Evolutionary conservation across 2,888 invertebrate species (phyloP), one percentile per base, ranked within the genome.

Genomic region (Parelbella ahira): DNA sequence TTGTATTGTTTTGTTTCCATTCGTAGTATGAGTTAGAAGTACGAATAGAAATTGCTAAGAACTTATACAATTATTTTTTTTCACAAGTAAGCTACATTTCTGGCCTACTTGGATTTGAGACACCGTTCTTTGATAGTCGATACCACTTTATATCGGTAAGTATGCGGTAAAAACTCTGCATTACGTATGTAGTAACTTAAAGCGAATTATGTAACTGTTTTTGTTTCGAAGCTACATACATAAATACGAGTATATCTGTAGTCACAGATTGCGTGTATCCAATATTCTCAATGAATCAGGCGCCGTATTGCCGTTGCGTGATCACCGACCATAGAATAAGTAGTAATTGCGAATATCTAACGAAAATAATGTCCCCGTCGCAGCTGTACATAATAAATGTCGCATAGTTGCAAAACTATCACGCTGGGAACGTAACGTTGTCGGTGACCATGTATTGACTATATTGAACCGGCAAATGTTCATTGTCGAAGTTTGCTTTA

Each of bases 281-380:
- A 27, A 33, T 33, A 41, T 50, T 53, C 49, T 52, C 47, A 49
- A 44, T 36, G 47, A 47, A 49, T 53, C 42, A 41, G 46, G 36
- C 37, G 41, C 46, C 47, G 50, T 50, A 51, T 52, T 56, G 49
- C 45, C 47, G 50, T 56, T 47, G 58, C 60, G 60, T 60, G 59
- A 53, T 55, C 47, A 47, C 47, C 45, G 50, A 29, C 49, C 56
- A 52, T 53, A 52, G 49, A 32, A 32, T 34, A 49, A 46, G 38
- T 42, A 30, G 39, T 51, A 44, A 48, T 50, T 50, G 47, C 37
- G 49, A 50, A 50, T 48, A 49, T 51, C 53, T 54, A 47, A 47
- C 34, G 50, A 41, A 42, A 46, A 54, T 48, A 50, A 49, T 53
- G 55, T 49, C 50, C 41, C 20, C 10, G 41, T 27, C 27, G 20